Evolutionary conservation across 37 sponge, comb jelly and placozoan species (phyloP).

Genomic region (Chondrosia reniformis): DNA sequence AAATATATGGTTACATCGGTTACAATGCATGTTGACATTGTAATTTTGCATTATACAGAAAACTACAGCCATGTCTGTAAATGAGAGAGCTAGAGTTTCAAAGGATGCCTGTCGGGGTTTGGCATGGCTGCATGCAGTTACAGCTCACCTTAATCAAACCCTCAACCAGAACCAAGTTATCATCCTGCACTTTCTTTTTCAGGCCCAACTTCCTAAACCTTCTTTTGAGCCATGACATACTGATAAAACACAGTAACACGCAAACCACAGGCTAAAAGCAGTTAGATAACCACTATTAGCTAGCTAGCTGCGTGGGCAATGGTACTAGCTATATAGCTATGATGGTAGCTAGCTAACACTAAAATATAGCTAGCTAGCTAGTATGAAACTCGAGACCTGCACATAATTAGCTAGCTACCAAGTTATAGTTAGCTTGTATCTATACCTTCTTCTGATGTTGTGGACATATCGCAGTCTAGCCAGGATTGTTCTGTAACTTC

Average conservation of each 20-base stretch:
- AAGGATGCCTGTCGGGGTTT: background rate
- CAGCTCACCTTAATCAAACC: background rate
- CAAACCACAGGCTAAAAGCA: background rate
- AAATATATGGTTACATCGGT: background rate
- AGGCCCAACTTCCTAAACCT: background rate
- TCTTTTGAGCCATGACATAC: conserved; percentile 1
- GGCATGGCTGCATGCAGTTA: background rate
- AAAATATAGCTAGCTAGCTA: background rate
- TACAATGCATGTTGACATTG: background rate
- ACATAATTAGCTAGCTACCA: background rate
- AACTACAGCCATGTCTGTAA: background rate
- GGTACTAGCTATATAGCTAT: background rate
- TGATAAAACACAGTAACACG: background rate
- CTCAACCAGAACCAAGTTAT: background rate
- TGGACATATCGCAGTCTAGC: background rate
- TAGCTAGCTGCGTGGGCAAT: no score
- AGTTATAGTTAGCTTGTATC: background rate
- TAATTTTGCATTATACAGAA: background rate
- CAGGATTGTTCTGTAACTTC: conserved; percentile 1
- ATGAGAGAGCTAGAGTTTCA: background rate
- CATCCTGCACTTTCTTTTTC: background rate
- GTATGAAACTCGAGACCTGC: background rate
- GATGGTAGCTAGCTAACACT: background rate
- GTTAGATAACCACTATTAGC: no score
- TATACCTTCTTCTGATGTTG: background rate